phyloP scores from a whole-genome alignment of 1,140 invertebrate species.

The Pinna nobilis region DNA sequence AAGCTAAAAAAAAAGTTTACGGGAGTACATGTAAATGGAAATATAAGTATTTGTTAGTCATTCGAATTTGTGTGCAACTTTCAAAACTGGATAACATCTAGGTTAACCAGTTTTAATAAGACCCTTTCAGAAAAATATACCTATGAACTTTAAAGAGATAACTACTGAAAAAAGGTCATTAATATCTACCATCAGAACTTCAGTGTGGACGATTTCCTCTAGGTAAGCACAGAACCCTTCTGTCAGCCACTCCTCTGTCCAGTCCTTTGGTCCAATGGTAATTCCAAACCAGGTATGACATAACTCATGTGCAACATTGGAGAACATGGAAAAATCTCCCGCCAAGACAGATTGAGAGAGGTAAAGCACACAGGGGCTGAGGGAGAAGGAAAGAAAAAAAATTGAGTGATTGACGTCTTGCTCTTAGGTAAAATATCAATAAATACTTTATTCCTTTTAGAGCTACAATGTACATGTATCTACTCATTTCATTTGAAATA shows the following conservation, averaged over 20 bases:
- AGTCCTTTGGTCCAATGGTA: slow-evolving; percentile 74
- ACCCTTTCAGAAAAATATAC: no score
- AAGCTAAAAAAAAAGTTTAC: no score
- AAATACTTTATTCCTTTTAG: no score
- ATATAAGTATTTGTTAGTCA: no score
- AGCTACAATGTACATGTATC: no score
- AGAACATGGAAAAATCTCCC: slow-evolving; percentile 65
- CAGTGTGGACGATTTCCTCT: slow-evolving; percentile 72
- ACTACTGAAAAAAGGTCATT: background rate
- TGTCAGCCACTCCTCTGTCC: slow-evolving; percentile 77
- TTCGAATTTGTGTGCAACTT: no score
- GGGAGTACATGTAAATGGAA: no score
- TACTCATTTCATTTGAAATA: no score
- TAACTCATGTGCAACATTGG: slow-evolving; percentile 73
- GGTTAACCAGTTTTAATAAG: no score
- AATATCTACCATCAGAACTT: slow-evolving; percentile 49
- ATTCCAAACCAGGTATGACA: slow-evolving; percentile 76
- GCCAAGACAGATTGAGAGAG: slow-evolving; percentile 73
- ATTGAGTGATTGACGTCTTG: background rate
- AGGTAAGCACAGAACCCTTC: slow-evolving; percentile 76
- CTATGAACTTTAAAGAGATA: no score
- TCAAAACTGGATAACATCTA: no score
- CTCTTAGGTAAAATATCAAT: background rate
- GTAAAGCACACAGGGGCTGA: slow-evolving; percentile 74
- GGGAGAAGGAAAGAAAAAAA: slow-evolving; percentile 16